Base-by-base conservation (phyloP, 23 tunicate species). In the Halocynthia roretzi region DNA sequence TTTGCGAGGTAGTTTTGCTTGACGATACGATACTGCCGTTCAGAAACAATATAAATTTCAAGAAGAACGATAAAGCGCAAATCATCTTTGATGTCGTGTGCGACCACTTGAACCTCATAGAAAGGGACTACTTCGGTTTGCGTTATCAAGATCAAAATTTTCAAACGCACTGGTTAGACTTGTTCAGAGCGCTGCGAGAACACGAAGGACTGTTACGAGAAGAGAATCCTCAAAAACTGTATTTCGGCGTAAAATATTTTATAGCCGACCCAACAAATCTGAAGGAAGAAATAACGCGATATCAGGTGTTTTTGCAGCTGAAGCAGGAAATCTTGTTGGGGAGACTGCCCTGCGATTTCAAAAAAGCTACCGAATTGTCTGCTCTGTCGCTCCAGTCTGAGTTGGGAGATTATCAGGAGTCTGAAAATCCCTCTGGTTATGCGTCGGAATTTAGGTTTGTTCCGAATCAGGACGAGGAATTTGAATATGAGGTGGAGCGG, bases 331-430 rank as follows among this genome's bases (percentile, higher is more conserved):
- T 92, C 5, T 57, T 83, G 14, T 62, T 76, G 56, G 76, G 81
- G 53, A 82, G 73, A 48, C 72, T 92, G 58, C 50, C 84, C 6
- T 86, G 91, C 52, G 80, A 86, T 7, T 73, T 50, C 54, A 92
- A 86, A 50, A 79, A 82, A 76, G 85, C 85, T 51, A 80, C 98
- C 6, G 92, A 92, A 71, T 31, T 92, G 44, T 85, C 98, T 8
- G 92, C 98, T 5, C 57, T 92, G 40, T 92, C 87, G 10, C 53
- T 86, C 61, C 98, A 92, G 75, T 86, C 98, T 51, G 98, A 92
- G 54, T 70, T 92, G 10, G 98, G 98, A 51, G 98, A 92, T 78
- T 92, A 81, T 58, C 83, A 79, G 17, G 23, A 51, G 7, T 40
- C 51, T 8, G 87, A 81, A 12, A 92, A 92, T 75, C 61, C 73